Base-by-base conservation (phyloP, 2,113 vertebrate genomes). In the Bostrychus sinensis region DNA sequence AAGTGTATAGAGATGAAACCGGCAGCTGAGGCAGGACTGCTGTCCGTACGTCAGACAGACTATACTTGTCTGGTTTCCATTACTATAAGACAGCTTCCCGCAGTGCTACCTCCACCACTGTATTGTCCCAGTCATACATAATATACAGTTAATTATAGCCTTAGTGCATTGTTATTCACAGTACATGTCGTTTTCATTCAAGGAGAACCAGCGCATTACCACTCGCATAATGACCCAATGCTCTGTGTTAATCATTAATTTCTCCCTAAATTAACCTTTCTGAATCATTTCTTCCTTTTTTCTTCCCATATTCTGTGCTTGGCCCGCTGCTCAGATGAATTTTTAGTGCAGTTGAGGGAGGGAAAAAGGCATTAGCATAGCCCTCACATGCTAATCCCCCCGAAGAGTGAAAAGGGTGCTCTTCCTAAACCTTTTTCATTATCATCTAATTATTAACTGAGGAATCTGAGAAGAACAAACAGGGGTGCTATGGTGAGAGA, bases 371-470 rank as follows among this genome's bases (percentile, higher is more conserved):
- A 89, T 91, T 89, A 83, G 68, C 85, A 83, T 87, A 86, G 81
- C 81, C 77, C 86, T 88, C 77, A 81, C 53, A 83, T 91, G 86
- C 76, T 89, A 89, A 89, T 91, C 86, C 83, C 84, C 56, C 81
- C 71, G 14, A 69, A 57, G 72, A 87, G 77, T 84, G 84, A 88
- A 90, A 84, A 71, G 79, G 50, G 41, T 62, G 80, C 80, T 81
- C 37, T 48, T 78, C 77, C 77, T 81, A 82, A 86, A 86, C 68
- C 78, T 80, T 86, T 87, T 89, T 84, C 85, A 88, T 89, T 85
- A 84, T 89, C 77, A 88, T 89, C 83, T 88, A 90, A 89, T 91
- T 89, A 90, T 91, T 90, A 86, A 89, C 83, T 60, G 68, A 82
- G 78, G 72, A 83, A 86, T 86, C 79, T 74, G 62, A 81, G 81